Evolutionary conservation across 2,888 invertebrate genomes (phyloP).

Genomic region (Salpingus planirostris): DNA sequence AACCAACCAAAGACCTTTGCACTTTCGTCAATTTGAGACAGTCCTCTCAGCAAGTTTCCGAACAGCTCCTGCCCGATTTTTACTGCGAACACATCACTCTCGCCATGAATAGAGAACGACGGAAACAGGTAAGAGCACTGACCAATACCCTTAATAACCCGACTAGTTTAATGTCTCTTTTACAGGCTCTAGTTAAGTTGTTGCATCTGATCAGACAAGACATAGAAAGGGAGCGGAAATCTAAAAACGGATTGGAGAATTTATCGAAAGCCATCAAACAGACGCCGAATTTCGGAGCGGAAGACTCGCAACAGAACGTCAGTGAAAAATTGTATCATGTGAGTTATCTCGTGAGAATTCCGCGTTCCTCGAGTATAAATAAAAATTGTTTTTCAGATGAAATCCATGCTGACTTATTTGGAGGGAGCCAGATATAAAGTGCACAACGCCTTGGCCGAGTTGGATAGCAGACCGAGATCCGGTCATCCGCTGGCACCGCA

Average conservation of each 20-base stretch:
- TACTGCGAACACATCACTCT: constrained; percentile 91
- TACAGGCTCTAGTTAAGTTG: constrained; percentile 71
- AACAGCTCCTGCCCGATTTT: constrained; percentile 87
- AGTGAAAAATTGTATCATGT: constrained; percentile 89
- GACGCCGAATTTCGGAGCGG: constrained; percentile 76
- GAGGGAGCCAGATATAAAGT: constrained; percentile 88
- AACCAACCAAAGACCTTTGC: constrained; percentile 58
- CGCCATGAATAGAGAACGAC: constrained; percentile 84
- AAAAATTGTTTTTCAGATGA: constrained; percentile 57
- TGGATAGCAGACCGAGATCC: constrained; percentile 68
- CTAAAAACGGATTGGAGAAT: constrained; percentile 82
- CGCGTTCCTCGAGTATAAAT: too few species aligned
- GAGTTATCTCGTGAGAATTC: constrained; percentile 30
- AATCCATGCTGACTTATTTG: constrained; percentile 84
- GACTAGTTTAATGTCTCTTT: constrained; percentile 14
- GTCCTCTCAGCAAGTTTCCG: constrained; percentile 51
- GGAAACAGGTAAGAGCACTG: constrained; percentile 65
- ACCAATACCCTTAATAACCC: not conserved
- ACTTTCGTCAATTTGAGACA: constrained; percentile 60
- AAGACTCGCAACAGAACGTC: constrained; percentile 85
- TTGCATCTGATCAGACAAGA: constrained; percentile 80
- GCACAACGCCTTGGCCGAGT: constrained; percentile 69
- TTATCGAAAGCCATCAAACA: constrained; percentile 79
- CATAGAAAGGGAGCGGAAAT: constrained; percentile 81
- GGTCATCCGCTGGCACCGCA: constrained; percentile 79